These are phyloP conservation scores for Oscheius sp. DNA, from an alignment of 2,888 invertebrate species.

Conservation along the genomic window DNA sequence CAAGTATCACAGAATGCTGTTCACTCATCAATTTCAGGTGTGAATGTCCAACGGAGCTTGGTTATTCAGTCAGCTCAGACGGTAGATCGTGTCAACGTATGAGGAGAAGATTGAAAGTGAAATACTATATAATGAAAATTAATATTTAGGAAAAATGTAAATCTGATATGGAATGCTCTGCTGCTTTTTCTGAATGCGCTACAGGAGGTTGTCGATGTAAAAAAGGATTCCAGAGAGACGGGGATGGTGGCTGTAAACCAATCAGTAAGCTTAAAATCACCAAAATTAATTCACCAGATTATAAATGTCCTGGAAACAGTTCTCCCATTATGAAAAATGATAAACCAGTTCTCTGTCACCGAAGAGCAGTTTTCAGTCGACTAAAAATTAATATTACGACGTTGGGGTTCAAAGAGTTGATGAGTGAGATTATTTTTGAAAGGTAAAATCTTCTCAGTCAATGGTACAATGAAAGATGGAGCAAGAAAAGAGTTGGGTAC, in stretches of 20 bases:
- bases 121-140: not conserved
- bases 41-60: conserved; percentile 62
- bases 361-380: conserved; percentile 28
- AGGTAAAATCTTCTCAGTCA: not conserved
- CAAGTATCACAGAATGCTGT: too few species aligned
- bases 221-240: conserved; percentile 64
- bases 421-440: not conserved
- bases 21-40: too few species aligned
- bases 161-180: conserved; percentile 65
- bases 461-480: conserved; percentile 4
- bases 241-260: conserved; percentile 67
- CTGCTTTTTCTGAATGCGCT: conserved; percentile 66
- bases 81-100: conserved; percentile 58
- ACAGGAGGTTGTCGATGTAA: conserved; percentile 67
- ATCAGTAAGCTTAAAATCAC: conserved; percentile 38
- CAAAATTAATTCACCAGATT: conserved; percentile 2
- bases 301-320: conserved; percentile 18
- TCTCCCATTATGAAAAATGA: conserved; percentile 16
- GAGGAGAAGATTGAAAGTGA: conserved; percentile 58
- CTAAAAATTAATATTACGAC: conserved; percentile 6
- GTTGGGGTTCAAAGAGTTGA: not conserved
- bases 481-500: conserved; percentile 31
- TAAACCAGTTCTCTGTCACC: conserved; percentile 22
- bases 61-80: conserved; percentile 55
- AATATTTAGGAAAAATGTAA: conserved; percentile 59